These are phyloP conservation scores for Trileptium ribeirensis DNA, from an alignment of 2,888 invertebrate species.

Conservation along the genomic window DNA sequence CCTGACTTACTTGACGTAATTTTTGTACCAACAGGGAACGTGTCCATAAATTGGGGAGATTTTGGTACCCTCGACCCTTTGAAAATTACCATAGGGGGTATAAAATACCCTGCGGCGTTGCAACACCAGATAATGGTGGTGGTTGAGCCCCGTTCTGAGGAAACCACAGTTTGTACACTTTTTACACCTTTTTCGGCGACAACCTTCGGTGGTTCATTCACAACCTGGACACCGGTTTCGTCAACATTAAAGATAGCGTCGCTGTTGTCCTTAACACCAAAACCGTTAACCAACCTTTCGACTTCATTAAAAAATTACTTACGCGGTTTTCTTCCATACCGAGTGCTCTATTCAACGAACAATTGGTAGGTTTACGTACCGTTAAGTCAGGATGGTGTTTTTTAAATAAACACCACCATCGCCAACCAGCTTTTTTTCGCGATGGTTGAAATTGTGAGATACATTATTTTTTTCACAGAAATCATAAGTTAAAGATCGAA, in stretches of 20 bases:
- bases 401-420: background rate
- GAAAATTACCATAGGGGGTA: constrained; percentile 1
- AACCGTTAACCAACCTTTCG: too few relatives aligned
- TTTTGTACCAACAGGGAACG: background rate
- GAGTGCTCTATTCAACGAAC: background rate
- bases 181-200: background rate
- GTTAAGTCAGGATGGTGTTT: background rate
- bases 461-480: too few relatives aligned
- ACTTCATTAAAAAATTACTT: too few relatives aligned
- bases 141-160: constrained; percentile 6
- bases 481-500: too few relatives aligned
- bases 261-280: too few relatives aligned
- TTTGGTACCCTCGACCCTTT: background rate
- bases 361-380: background rate
- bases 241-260: too few relatives aligned
- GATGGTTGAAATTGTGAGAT: background rate
- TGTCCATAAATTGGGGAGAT: background rate
- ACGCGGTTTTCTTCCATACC: too few relatives aligned
- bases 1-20: background rate
- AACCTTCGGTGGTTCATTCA: background rate
- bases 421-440: background rate
- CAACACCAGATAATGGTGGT: constrained; percentile 9
- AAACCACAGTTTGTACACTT: background rate
- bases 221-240: too few relatives aligned
- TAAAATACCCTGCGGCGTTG: background rate